Evolutionary conservation across 1,140 invertebrate species (phyloP).

Genomic region (Penaeus japonicus): DNA sequence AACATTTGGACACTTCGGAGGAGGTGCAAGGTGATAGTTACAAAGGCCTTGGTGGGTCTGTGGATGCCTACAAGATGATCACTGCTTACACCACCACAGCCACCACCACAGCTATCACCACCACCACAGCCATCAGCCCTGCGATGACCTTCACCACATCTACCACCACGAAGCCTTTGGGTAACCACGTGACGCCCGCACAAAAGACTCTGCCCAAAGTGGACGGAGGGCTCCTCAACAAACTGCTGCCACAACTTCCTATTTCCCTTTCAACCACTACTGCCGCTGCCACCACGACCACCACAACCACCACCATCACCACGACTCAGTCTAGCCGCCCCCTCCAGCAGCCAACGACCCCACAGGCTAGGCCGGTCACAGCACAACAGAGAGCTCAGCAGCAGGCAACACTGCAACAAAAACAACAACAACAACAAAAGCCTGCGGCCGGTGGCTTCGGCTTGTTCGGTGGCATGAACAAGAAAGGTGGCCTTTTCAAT

Average conservation of each 20-base stretch:
- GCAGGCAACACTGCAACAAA: background rate
- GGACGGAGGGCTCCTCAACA: slow-evolving; percentile 49
- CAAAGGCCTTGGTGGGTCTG: background rate
- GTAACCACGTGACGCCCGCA: slow-evolving; percentile 53
- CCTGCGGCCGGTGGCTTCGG: slow-evolving; percentile 68
- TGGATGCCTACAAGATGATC: slow-evolving; percentile 33
- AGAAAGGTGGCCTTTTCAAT: slow-evolving; percentile 71
- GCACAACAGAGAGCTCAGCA: slow-evolving; percentile 10
- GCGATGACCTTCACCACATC: slow-evolving; percentile 52
- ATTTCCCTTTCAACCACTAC: slow-evolving; percentile 45
- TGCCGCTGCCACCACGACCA: slow-evolving; percentile 44
- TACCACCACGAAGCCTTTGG: slow-evolving; percentile 49
- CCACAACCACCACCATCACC: slow-evolving; percentile 46
- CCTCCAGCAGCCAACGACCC: slow-evolving; percentile 49
- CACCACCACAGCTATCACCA: slow-evolving; percentile 50
- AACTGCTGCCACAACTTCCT: slow-evolving; percentile 55
- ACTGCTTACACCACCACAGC: slow-evolving; percentile 38
- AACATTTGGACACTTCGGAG: slow-evolving; percentile 64
- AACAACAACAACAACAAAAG: slow-evolving; percentile 62
- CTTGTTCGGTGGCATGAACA: slow-evolving; percentile 64
- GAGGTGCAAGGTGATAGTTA: slow-evolving; percentile 32
- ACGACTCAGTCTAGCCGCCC: slow-evolving; percentile 51
- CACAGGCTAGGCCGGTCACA: slow-evolving; percentile 32
- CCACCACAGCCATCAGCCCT: slow-evolving; percentile 48
- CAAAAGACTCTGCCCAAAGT: slow-evolving; percentile 47